Percentiles rank a stretch among this genome's conserved stretches.
Conservation (phyloP, 2,797 vertebrate species). For the Gallinago stenura region DNA sequence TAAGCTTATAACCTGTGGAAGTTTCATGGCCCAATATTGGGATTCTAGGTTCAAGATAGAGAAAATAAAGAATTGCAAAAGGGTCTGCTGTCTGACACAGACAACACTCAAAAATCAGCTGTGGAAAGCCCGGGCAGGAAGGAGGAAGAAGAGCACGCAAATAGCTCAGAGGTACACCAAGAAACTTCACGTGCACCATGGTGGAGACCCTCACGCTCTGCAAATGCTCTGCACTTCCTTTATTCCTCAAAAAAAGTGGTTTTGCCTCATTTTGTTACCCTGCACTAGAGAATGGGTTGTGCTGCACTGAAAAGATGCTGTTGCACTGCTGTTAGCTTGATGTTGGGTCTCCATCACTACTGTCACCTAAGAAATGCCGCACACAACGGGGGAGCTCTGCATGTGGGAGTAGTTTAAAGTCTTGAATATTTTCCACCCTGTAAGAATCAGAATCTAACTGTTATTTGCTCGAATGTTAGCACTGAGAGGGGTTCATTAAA, state of each 20-base stretch:
- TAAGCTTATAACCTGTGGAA: background rate
- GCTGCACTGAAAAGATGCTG: background rate
- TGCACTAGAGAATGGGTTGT: background rate
- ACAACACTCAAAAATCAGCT: conserved; percentile 78
- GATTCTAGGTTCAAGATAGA: conserved; percentile 83
- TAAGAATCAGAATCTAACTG: background rate
- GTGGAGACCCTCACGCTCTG: background rate
- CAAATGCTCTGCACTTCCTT: background rate
- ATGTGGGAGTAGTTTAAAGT: background rate
- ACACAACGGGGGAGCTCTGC: background rate
- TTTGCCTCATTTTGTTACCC: background rate
- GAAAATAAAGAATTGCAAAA: conserved; percentile 86
- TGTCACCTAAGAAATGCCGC: accelerated
- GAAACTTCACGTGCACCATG: background rate
- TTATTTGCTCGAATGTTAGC: accelerated
- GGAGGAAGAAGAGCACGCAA: conserved; percentile 83
- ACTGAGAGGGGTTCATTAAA: no score
- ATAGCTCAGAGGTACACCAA: conserved; percentile 85
- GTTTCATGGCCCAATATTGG: conserved; percentile 15
- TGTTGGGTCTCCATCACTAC: background rate
- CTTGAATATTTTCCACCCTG: accelerated
- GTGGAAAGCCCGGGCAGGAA: conserved; percentile 84
- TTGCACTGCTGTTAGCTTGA: background rate
- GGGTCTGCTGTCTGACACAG: conserved; percentile 81
- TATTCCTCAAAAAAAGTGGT: background rate